Evolutionary conservation across 2,113 vertebrate species (phyloP).

Genomic region (Geothlypis trichas): DNA sequence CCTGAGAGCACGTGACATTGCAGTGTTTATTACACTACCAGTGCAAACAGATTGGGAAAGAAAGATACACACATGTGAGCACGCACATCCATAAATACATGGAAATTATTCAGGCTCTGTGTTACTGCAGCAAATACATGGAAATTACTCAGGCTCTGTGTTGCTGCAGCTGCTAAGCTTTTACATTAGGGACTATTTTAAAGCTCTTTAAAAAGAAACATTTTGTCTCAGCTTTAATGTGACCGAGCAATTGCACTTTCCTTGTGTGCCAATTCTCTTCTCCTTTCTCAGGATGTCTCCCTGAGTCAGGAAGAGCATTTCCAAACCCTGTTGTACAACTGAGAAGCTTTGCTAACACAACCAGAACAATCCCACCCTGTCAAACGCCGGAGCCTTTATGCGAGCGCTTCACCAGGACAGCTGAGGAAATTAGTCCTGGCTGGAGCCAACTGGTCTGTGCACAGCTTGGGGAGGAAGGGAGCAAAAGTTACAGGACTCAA

Average conservation of each 20-base stretch:
- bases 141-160: slow-evolving; percentile 33
- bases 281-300: background rate
- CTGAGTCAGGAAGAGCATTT: background rate
- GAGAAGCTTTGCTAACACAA: background rate
- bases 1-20: background rate
- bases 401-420: background rate
- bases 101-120: background rate
- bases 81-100: background rate
- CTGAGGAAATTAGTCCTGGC: slow-evolving; percentile 14
- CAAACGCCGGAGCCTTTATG: background rate
- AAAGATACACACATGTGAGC: background rate
- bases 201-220: slow-evolving; percentile 26
- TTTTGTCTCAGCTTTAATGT: slow-evolving; percentile 5
- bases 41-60: rapidly evolving
- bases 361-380: background rate
- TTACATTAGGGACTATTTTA: slow-evolving; percentile 46
- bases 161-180: slow-evolving; percentile 57
- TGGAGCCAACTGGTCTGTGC: slow-evolving; percentile 6
- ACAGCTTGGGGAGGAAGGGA: background rate
- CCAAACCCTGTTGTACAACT: background rate
- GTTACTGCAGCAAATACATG: background rate
- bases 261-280: background rate
- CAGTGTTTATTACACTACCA: background rate
- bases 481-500: background rate
- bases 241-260: background rate